These are phyloP conservation scores for Thalassophryne amazonica DNA, from an alignment of 2,797 vertebrate species.

Conservation along the genomic window DNA sequence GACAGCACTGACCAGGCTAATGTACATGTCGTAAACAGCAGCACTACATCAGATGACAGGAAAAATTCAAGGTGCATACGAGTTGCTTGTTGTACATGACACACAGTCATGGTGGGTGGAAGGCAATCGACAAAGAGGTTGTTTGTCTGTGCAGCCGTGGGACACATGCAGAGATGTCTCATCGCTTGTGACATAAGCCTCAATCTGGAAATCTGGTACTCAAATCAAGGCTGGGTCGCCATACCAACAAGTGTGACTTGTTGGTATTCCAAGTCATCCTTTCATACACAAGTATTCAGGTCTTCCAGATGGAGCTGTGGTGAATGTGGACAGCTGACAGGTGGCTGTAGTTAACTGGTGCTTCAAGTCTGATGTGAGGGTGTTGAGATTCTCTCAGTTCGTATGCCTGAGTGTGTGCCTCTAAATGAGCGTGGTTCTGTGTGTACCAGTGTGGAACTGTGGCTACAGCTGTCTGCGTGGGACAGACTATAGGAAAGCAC, in stretches of 20 bases:
- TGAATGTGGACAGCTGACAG: constrained; percentile 12
- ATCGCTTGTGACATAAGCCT: constrained; percentile 8
- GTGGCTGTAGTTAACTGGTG: constrained; percentile 7
- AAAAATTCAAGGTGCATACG: constrained; percentile 48
- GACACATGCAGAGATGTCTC: constrained; percentile 48
- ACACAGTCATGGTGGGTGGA: constrained; percentile 26
- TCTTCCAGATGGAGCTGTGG: constrained; percentile 10
- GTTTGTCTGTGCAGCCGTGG: constrained; percentile 35
- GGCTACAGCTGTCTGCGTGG: constrained; percentile 15
- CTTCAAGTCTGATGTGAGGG: constrained; percentile 26
- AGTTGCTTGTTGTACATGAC: constrained; percentile 3
- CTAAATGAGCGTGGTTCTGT: constrained; percentile 49
- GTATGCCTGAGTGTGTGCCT: constrained; percentile 48
- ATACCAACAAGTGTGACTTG: constrained; percentile 20
- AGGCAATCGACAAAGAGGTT: constrained; percentile 15
- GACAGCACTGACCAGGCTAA: constrained; percentile 33
- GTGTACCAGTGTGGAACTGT: constrained; percentile 57
- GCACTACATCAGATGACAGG: constrained; percentile 33
- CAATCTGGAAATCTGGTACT: constrained; percentile 45
- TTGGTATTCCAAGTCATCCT: constrained; percentile 50
- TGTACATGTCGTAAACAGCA: constrained; percentile 10
- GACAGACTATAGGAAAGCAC: constrained; percentile 88
- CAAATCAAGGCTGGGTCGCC: constrained; percentile 66
- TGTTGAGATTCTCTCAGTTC: constrained; percentile 11
- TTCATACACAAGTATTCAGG: constrained; percentile 72